A percentile compares a stretch with the other conserved stretches of the same genome.
phyloP scores from a whole-genome alignment of 2,888 invertebrate species.

The Chesias legatella region DNA sequence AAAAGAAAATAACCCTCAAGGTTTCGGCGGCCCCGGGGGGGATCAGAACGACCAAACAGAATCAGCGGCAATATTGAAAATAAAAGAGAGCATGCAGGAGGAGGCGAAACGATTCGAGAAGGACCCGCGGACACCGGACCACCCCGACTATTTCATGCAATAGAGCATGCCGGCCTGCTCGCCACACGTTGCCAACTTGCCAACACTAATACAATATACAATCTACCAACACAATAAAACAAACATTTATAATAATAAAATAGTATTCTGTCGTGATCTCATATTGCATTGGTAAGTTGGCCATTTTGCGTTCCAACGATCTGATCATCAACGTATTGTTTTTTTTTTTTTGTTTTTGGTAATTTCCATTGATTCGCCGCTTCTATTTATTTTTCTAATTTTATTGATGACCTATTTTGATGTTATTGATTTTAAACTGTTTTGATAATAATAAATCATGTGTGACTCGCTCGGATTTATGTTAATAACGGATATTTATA shows the following conservation, averaged over 20 bases:
- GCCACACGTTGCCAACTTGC: slow-evolving; percentile 32
- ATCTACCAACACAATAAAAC: slow-evolving; percentile 12
- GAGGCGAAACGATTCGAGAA: slow-evolving; percentile 99
- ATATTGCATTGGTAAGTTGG: slow-evolving; percentile 46
- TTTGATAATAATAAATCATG: slow-evolving; percentile 17
- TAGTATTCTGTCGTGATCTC: slow-evolving; percentile 26
- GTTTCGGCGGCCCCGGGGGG: slow-evolving; percentile 77
- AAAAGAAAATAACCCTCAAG: slow-evolving; percentile 36
- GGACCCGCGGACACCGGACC: slow-evolving; percentile 87
- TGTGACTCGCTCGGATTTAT: slow-evolving; percentile 1
- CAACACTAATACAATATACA: slow-evolving; percentile 22
- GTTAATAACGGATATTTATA: slow-evolving; percentile 29
- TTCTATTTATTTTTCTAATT: no score
- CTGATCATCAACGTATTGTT: slow-evolving; percentile 40
- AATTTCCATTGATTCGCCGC: background rate
- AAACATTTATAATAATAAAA: slow-evolving; percentile 14
- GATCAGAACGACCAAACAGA: slow-evolving; percentile 93
- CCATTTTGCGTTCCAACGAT: slow-evolving; percentile 52
- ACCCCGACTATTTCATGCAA: slow-evolving; percentile 98
- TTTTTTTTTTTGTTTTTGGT: slow-evolving; percentile 8
- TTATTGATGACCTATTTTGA: no score
- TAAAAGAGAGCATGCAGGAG: slow-evolving; percentile 99
- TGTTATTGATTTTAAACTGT: background rate
- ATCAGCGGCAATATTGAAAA: slow-evolving; percentile 99
- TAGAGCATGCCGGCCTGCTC: slow-evolving; percentile 15